Evolutionary conservation across 2,797 vertebrate species (phyloP), one percentile per base, ranked within the genome.

Genomic region (Pterois miles): DNA sequence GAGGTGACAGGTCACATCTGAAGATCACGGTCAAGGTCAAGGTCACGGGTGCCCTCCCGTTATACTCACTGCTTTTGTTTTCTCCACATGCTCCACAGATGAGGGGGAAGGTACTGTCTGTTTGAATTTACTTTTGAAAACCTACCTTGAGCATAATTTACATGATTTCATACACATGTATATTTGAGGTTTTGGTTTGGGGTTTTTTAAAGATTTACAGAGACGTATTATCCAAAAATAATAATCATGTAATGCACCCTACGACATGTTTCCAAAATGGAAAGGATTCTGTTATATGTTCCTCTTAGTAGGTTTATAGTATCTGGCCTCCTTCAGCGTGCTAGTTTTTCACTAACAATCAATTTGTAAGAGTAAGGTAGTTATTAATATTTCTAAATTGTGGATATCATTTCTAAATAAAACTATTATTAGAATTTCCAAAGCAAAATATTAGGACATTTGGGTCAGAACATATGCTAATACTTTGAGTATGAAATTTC

Each of bases 31-130:
- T 65, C 65, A 80, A 72, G 74, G 75, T 74, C 23, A 43, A 53
- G 71, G 76, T 83, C 81, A 71, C 6, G 69, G 62, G 50, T 18
- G 18, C 23, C 33, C 72, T 73, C 31, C 72, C 48, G 56, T 65
- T 66, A 68, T 53, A 78, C 82, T 90, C 69, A 89, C 60, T 22
- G 56, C 57, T 50, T 64, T 65, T 86, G 33, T 92, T 88, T 85
- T 80, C 80, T 89, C 86, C 85, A 92, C 92, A 92, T 93, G 91
- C 90, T 78, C 53, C 76, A 40, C 90, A 94, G 92, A 93, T 85
- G 88, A 92, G 29, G 40, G 22, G 20, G 66, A 83, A 90, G 91
- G 88, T 92, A 90, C 68, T 53, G 75, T 86, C 46, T n/a, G 29
- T 34, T 64, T 79, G 33, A 12, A 63, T 85, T 76, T 70, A 3